These are phyloP conservation scores for Habroteleia sp. DNA, from an alignment of 2,888 invertebrate species.

Conservation along the genomic window DNA sequence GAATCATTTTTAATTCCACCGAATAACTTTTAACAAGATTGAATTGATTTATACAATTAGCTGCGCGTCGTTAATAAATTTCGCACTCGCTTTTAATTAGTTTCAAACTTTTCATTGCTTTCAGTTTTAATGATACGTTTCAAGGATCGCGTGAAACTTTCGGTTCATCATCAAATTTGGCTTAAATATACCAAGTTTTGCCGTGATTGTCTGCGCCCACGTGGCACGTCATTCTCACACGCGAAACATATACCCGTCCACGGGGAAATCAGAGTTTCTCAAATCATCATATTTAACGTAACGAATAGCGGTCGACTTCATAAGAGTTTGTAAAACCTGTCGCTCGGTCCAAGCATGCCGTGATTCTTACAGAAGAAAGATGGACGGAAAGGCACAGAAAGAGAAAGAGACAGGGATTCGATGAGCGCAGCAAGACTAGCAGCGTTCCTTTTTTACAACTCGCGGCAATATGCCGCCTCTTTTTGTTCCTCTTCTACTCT, in stretches of 20 bases:
- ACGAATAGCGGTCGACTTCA: constrained; percentile 40
- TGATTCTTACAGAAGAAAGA: neutral
- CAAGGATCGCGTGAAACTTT: constrained; percentile 16
- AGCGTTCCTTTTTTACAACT: constrained; percentile 43
- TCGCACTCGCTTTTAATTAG: constrained; percentile 31
- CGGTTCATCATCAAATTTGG: constrained; percentile 18
- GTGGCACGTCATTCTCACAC: neutral
- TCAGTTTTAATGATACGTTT: constrained; percentile 30
- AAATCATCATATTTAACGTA: constrained; percentile 45
- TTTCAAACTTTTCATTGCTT: constrained; percentile 34
- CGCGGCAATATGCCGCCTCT: constrained; percentile 26
- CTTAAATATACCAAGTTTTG: constrained; percentile 17
- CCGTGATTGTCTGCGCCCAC: constrained; percentile 9
- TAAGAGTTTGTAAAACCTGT: constrained; percentile 48
- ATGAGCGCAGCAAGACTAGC: constrained; percentile 33
- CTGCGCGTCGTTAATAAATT: constrained; percentile 28
- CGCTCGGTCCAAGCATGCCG: constrained; percentile 11
- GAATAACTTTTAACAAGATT: constrained; percentile 25
- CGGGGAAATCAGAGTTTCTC: constrained; percentile 39
- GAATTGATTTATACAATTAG: constrained; percentile 38
- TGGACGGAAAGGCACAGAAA: too few relatives aligned
- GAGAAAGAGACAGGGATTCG: neutral
- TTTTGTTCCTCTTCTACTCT: constrained; percentile 36
- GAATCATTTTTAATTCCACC: constrained; percentile 16
- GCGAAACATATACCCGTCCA: constrained; percentile 16